phyloP scores from a whole-genome alignment of 2,888 invertebrate genomes.

The Leptodirus hochenwartii region DNA sequence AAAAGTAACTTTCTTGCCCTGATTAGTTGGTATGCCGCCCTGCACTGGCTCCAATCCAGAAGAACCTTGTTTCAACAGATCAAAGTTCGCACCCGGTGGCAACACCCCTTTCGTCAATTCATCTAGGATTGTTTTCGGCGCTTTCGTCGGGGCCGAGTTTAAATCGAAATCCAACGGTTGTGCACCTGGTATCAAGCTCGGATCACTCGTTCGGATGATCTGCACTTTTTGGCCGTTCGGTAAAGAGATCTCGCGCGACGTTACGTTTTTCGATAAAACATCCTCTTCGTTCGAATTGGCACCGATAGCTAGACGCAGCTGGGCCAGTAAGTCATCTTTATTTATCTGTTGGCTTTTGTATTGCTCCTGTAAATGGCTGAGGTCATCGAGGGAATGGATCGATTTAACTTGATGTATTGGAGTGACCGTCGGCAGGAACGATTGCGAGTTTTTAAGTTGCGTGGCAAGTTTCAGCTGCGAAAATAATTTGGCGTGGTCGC shows the following conservation, averaged over 20 bases:
- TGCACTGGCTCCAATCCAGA: constrained; percentile 54
- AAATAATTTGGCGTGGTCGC: constrained; percentile 11
- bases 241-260: constrained; percentile 53
- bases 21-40: constrained; percentile 36
- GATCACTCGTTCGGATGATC: constrained; percentile 43
- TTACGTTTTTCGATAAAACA: constrained; percentile 47
- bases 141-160: constrained; percentile 31
- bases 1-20: constrained; percentile 69
- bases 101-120: constrained; percentile 64
- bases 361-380: constrained; percentile 23
- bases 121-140: constrained; percentile 49
- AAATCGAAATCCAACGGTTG: constrained; percentile 18
- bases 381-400: constrained; percentile 23
- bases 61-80: constrained; percentile 57
- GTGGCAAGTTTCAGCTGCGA: constrained; percentile 12
- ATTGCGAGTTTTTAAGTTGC: constrained; percentile 13
- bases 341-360: constrained; percentile 35
- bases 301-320: constrained; percentile 52
- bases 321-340: constrained; percentile 55
- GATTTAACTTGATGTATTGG: constrained; percentile 30
- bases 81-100: constrained; percentile 63
- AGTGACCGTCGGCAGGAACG: constrained; percentile 29
- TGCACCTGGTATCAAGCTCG: constrained; percentile 37
- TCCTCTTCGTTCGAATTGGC: constrained; percentile 47
- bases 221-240: constrained; percentile 61